Evolutionary conservation across 2,888 invertebrate genomes (phyloP).

Genomic region (Euzophera pinguis): DNA sequence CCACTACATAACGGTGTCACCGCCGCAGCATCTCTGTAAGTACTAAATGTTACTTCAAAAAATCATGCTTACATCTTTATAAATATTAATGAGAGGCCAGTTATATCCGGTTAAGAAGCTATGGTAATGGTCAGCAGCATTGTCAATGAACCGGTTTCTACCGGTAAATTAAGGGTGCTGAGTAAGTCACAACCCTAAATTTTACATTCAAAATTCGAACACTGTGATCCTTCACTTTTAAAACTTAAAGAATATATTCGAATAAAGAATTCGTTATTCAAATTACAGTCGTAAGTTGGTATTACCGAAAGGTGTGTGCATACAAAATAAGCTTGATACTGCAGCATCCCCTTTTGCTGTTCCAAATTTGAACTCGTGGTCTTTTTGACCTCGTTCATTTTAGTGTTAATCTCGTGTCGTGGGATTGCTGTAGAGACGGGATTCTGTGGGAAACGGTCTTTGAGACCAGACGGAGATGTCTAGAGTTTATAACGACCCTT

Average conservation of each 20-base stretch:
- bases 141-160: conserved; percentile 66
- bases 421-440: conserved; percentile 49
- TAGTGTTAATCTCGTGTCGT: conserved; percentile 57
- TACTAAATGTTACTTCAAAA: conserved; percentile 42
- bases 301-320: conserved; percentile 71
- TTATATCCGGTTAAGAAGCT: conserved; percentile 73
- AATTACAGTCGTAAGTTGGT: conserved; percentile 27
- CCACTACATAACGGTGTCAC: conserved; percentile 23
- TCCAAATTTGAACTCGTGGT: conserved; percentile 64
- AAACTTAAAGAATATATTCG: conserved; percentile 31
- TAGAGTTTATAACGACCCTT: conserved; percentile 1
- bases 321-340: conserved; percentile 60
- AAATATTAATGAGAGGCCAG: conserved; percentile 73
- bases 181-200: conserved; percentile 35
- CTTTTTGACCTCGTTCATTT: conserved; percentile 64
- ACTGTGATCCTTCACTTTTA: conserved; percentile 16
- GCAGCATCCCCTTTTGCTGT: conserved; percentile 64
- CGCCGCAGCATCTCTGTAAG: conserved; percentile 40
- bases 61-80: conserved; percentile 43
- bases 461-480: conserved; percentile 10
- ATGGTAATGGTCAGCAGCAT: conserved; percentile 69
- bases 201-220: conserved; percentile 9
- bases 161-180: conserved; percentile 68
- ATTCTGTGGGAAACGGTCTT: conserved; percentile 58
- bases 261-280: conserved; percentile 16